A percentile compares a stretch with the other conserved stretches of the same genome.
Conservation (phyloP, 2,888 invertebrate species). For the Rhagonycha lutea region DNA sequence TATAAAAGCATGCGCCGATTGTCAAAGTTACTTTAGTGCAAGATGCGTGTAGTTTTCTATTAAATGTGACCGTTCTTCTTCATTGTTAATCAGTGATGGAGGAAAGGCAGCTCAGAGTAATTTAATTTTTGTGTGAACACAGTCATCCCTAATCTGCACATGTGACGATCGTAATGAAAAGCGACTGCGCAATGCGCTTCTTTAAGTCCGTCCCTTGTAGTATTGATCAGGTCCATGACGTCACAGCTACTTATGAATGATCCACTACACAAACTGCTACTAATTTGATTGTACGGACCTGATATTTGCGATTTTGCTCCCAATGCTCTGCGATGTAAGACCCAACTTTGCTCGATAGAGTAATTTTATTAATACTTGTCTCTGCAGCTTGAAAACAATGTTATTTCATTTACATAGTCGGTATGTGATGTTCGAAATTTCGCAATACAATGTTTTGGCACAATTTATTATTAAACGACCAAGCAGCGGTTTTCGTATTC, state of each 20-base stretch:
- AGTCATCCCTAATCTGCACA: slow-evolving; percentile 26
- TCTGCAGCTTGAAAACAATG: slow-evolving; percentile 17
- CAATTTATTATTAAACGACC: neutral
- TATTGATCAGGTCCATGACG: slow-evolving; percentile 50
- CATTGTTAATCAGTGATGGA: neutral
- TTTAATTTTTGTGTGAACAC: slow-evolving; percentile 32
- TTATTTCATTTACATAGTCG: slow-evolving; percentile 27
- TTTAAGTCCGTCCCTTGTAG: slow-evolving; percentile 39
- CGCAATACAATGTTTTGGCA: neutral
- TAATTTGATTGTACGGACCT: slow-evolving; percentile 40
- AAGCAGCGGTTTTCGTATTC: neutral
- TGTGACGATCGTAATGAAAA: slow-evolving; percentile 27
- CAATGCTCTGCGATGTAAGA: slow-evolving; percentile 5
- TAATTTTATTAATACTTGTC: slow-evolving; percentile 28
- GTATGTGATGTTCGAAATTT: slow-evolving; percentile 14
- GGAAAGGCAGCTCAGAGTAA: slow-evolving; percentile 15
- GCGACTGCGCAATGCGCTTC: slow-evolving; percentile 31
- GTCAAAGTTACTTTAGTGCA: neutral
- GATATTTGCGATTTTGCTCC: slow-evolving; percentile 17
- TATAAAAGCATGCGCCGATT: neutral
- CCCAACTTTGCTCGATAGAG: neutral
- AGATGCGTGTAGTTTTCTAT: neutral
- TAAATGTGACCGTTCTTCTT: neutral
- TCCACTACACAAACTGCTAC: slow-evolving; percentile 50
- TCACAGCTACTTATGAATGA: slow-evolving; percentile 52